A percentile compares a stretch with the other conserved stretches of the same genome.
Conservation (phyloP, 2,113 vertebrate species). For the Mugil cephalus region DNA sequence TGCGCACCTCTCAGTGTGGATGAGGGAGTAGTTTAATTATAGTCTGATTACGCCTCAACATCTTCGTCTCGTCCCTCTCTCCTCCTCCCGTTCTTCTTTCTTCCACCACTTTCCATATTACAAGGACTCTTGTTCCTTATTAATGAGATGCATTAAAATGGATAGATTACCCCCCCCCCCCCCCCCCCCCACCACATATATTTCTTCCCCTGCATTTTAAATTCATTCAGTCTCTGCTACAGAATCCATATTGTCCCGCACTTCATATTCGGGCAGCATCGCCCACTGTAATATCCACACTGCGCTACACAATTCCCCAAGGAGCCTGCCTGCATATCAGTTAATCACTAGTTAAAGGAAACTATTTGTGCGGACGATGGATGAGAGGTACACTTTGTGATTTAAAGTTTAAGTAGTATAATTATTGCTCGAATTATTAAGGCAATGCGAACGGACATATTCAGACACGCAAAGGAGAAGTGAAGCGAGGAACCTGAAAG, state of each 20-base stretch:
- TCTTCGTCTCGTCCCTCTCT: conserved; percentile 17
- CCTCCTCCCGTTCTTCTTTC: background rate
- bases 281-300: conserved; percentile 17
- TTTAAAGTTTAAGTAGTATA: conserved; percentile 35
- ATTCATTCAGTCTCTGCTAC: conserved; percentile 21
- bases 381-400: conserved; percentile 15
- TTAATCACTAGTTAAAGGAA: conserved; percentile 56
- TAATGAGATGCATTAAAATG: conserved; percentile 78
- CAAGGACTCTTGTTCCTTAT: conserved; percentile 54
- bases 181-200: background rate
- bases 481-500: conserved; percentile 19
- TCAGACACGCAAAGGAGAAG: background rate
- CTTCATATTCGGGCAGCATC: conserved; percentile 48
- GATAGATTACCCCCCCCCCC: conserved; percentile 17
- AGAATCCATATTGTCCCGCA: conserved; percentile 11
- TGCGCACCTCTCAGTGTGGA: conserved; percentile 35
- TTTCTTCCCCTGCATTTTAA: conserved; percentile 40
- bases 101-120: conserved; percentile 36
- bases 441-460: conserved; percentile 1
- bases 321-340: background rate
- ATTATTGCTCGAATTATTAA: conserved; percentile 35
- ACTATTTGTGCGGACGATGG: conserved; percentile 20
- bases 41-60: conserved; percentile 53
- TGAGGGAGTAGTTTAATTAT: conserved; percentile 64
- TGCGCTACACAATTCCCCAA: conserved; percentile 2